Evolutionary conservation across 2,113 vertebrate species (phyloP).

Genomic region (Garra rufa): DNA sequence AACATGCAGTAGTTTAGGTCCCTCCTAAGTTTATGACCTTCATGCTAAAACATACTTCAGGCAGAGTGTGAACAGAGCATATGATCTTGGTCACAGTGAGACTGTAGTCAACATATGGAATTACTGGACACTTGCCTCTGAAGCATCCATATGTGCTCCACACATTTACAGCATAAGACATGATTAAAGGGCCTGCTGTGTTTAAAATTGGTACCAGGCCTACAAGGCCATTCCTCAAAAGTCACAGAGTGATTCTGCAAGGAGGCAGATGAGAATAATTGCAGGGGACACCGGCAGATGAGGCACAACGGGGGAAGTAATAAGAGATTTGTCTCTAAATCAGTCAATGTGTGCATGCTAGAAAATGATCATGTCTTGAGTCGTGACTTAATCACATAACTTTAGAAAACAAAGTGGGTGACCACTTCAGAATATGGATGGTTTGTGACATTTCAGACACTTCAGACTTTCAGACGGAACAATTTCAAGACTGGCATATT

Average conservation of each 20-base stretch:
- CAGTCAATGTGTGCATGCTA: slow-evolving; percentile 21
- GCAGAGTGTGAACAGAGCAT: background rate
- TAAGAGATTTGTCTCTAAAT: slow-evolving; percentile 42
- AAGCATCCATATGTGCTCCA: slow-evolving; percentile 20
- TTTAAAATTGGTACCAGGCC: slow-evolving; percentile 28
- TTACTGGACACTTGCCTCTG: background rate
- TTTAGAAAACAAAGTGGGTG: slow-evolving; percentile 33
- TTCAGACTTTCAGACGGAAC: slow-evolving; percentile 6
- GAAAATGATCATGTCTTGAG: too few species aligned
- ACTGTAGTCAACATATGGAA: slow-evolving; percentile 2
- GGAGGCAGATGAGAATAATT: slow-evolving; percentile 50
- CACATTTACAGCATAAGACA: slow-evolving; percentile 27
- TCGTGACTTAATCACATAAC: slow-evolving; percentile 19
- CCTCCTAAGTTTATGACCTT: background rate
- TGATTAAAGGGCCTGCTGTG: slow-evolving; percentile 8
- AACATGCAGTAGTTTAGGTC: background rate
- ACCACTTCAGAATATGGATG: slow-evolving; percentile 25
- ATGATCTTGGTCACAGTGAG: background rate
- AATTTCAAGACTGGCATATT: background rate
- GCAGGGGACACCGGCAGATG: slow-evolving; percentile 21
- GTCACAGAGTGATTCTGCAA: slow-evolving; percentile 38
- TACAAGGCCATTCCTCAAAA: slow-evolving; percentile 22
- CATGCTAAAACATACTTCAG: background rate
- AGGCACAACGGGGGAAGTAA: slow-evolving; percentile 38
- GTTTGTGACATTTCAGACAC: slow-evolving; percentile 30